phyloP scores from a whole-genome alignment of 2,888 invertebrate species.

The Andricus curvator region DNA sequence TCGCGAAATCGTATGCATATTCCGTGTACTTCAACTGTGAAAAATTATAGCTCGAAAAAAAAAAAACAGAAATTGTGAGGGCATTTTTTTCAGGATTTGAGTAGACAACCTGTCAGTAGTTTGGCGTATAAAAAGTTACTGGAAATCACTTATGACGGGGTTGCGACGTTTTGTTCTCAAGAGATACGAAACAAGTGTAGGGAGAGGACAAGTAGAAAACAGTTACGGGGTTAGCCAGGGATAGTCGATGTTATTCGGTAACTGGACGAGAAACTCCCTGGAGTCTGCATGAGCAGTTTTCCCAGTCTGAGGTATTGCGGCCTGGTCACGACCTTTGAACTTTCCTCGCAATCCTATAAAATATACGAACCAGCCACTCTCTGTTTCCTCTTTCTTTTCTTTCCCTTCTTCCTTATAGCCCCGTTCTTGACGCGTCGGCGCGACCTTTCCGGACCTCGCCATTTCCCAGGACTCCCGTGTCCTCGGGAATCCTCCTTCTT shows the following conservation, averaged over 20 bases:
- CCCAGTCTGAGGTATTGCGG: constrained; percentile 43
- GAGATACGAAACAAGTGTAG: background rate
- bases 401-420: background rate
- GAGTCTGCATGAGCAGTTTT: constrained; percentile 43
- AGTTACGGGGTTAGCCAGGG: background rate
- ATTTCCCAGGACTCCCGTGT: constrained; percentile 31
- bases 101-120: no score
- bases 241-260: background rate
- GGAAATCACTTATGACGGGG: background rate
- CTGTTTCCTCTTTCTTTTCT: constrained; percentile 40
- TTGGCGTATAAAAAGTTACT: background rate
- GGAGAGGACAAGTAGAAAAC: background rate
- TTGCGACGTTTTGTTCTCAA: background rate
- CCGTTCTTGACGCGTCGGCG: background rate
- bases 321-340: constrained; percentile 50
- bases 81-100: no score
- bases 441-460: constrained; percentile 16
- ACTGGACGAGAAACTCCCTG: background rate
- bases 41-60: no score
- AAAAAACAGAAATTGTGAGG: no score
- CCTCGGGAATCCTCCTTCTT: constrained; percentile 15
- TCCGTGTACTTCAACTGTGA: no score
- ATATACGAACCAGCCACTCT: constrained; percentile 44
- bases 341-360: constrained; percentile 54
- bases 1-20: no score